A percentile compares a stretch with the other conserved stretches of the same genome.
phyloP scores from a whole-genome alignment of 2,113 vertebrate species.

The Lanius ludovicianus region DNA sequence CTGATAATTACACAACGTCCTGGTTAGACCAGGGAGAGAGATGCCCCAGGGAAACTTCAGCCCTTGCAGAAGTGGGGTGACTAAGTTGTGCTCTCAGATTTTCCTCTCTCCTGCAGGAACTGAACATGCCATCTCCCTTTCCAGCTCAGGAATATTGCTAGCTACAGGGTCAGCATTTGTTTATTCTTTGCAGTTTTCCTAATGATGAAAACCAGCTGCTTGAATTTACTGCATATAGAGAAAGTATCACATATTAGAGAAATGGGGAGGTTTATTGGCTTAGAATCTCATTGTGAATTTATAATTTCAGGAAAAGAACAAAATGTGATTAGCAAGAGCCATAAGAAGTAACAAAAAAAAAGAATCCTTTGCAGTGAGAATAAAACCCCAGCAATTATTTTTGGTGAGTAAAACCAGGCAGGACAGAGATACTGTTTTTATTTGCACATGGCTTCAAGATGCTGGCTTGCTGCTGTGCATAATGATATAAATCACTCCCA shows the following conservation, averaged over 20 bases:
- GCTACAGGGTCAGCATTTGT: constrained; percentile 20
- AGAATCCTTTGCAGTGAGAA: neutral
- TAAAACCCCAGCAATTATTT: neutral
- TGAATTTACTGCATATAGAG: constrained; percentile 12
- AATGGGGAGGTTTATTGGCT: constrained; percentile 29
- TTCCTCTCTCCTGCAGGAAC: neutral
- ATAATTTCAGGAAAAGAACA: constrained; percentile 37
- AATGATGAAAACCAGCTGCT: constrained; percentile 59
- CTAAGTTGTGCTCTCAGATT: neutral
- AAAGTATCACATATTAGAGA: neutral
- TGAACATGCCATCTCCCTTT: neutral
- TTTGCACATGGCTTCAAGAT: constrained; percentile 54
- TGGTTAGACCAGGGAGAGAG: neutral
- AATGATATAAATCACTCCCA: neutral
- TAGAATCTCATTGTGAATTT: neutral
- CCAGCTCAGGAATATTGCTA: neutral
- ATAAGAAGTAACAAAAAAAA: neutral
- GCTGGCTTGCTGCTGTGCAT: neutral
- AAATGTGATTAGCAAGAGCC: neutral
- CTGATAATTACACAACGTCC: neutral
- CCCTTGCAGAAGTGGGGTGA: neutral
- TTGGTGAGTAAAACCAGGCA: neutral
- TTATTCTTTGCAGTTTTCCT: constrained; percentile 56
- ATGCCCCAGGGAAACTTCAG: neutral
- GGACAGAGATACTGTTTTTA: neutral